Percentiles rank a stretch among this genome's conserved stretches.
Conservation (phyloP, 2,888 invertebrate species). For the Amiota mariae region DNA sequence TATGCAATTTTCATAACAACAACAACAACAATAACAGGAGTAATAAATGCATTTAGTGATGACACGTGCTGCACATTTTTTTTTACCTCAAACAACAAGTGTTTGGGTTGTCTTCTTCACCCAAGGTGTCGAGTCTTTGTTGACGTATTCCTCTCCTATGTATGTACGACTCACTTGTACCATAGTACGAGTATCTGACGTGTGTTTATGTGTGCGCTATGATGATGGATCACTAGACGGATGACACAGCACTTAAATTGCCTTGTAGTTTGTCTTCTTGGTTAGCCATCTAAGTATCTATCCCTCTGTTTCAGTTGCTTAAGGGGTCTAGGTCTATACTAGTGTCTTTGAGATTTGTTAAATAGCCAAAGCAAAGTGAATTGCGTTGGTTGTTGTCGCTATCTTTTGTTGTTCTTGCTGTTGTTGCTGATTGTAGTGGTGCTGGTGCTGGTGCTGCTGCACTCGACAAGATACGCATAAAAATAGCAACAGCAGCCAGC, state of each 20-base stretch:
- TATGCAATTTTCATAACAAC: conserved; percentile 22
- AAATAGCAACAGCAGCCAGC: not conserved
- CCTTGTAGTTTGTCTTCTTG: not conserved
- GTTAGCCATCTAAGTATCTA: no score
- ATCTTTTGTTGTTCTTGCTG: no score
- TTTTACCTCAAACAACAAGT: not conserved
- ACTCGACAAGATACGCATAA: conserved; percentile 11
- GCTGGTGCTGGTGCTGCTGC: not conserved
- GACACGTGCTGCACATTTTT: conserved; percentile 19
- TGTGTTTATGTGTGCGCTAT: conserved; percentile 44
- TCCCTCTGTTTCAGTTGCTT: no score
- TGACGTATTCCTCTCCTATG: not conserved
- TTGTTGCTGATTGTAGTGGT: not conserved
- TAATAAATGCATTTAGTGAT: conserved; percentile 6
- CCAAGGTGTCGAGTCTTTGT: conserved; percentile 1
- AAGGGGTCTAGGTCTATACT: not conserved
- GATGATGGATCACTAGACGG: conserved; percentile 63
- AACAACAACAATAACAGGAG: not conserved
- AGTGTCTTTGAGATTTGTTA: conserved; percentile 6
- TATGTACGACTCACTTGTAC: no score
- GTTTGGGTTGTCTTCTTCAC: not conserved
- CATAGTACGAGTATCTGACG: no score
- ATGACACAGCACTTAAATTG: conserved; percentile 59
- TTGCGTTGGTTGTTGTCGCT: not conserved
- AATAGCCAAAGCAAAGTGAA: conserved; percentile 15